Base-by-base conservation (phyloP, 2,113 vertebrate genomes). In the Perca schrenkii region DNA sequence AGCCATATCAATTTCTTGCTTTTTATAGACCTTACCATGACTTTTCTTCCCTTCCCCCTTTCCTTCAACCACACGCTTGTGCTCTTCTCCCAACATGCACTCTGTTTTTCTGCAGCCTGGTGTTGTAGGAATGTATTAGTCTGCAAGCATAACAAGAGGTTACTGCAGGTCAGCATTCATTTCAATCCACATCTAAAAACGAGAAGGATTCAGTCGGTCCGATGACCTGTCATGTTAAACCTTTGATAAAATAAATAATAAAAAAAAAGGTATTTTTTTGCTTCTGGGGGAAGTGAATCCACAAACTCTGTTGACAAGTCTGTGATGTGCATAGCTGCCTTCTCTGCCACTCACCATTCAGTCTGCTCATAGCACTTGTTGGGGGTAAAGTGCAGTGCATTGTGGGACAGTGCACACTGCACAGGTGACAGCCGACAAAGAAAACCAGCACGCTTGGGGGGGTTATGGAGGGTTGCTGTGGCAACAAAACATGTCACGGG, bases 401-500 rank as follows among this genome's bases (percentile, higher is more conserved):
- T 92, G 66, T 92, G 87, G 89, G 92, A 89, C 77, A 71, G 71
- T 5, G 25, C 84, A 89, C 77, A 71, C 68, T 5, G 25, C 84
- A 86, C 86, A 89, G 91, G 90, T 90, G 89, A 94, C 63, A 83
- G 2, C 86, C 80, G 84, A 8, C 11, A 61, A 16, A 86, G 54
- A 78, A 80, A 82, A 79, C 63, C 43, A 64, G 60, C 77, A 74
- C 72, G 75, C 58, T 63, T 2, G 80, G 79, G 88, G 88, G 88
- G 67, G 86, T 81, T 87, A 75, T 69, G 74, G 83, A 63, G 61
- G 74, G 90, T 94, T 91, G 86, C 91, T 91, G 83, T 89, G 87
- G 89, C 85, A 93, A 92, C 92, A 89, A 85, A 88, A 88, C 91
- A 91, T 84, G 88, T 86, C 84, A 79, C 43, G 1, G 61, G 70